Conservation (phyloP, 1,140 invertebrate genomes). For the Drosophila suzukii region DNA sequence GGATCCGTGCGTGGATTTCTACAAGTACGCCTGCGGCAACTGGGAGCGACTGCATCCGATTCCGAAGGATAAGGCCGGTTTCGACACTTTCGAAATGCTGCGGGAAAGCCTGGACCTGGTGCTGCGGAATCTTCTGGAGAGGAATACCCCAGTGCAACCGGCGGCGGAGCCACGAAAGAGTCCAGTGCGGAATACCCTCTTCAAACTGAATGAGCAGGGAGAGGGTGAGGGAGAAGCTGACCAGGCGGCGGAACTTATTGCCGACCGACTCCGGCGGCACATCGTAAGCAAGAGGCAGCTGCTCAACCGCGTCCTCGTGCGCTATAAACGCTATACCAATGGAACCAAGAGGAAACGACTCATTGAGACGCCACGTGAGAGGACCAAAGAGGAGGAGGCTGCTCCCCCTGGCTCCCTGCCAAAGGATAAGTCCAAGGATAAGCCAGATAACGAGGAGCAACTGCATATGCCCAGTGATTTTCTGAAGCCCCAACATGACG, state of each 20-base stretch:
- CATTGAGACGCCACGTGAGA: constrained; percentile 50
- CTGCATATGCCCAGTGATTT: constrained; percentile 15
- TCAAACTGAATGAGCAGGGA: constrained; percentile 56
- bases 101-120: constrained; percentile 90
- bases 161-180: constrained; percentile 37
- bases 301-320: constrained; percentile 58
- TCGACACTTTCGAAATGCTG: constrained; percentile 93
- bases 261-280: constrained; percentile 48
- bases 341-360: constrained; percentile 58
- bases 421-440: constrained; percentile 20
- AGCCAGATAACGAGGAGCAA: constrained; percentile 7
- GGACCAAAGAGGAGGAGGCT: constrained; percentile 51
- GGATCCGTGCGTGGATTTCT: constrained; percentile 96
- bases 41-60: constrained; percentile 94
- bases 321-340: constrained; percentile 66
- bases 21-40: constrained; percentile 95
- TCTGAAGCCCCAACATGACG: constrained; percentile 84
- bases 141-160: constrained; percentile 8
- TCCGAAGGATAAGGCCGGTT: constrained; percentile 92
- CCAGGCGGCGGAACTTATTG: constrained; percentile 37
- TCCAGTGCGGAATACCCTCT: constrained; percentile 46
- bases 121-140: constrained; percentile 88
- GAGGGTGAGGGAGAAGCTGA: constrained; percentile 53
- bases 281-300: constrained; percentile 62
- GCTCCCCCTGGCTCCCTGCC: not conserved